These are phyloP conservation scores for Cassiopea andromeda DNA, from an alignment of 30 jellyfish, hydroid and myxozoan species.

Conservation along the genomic window DNA sequence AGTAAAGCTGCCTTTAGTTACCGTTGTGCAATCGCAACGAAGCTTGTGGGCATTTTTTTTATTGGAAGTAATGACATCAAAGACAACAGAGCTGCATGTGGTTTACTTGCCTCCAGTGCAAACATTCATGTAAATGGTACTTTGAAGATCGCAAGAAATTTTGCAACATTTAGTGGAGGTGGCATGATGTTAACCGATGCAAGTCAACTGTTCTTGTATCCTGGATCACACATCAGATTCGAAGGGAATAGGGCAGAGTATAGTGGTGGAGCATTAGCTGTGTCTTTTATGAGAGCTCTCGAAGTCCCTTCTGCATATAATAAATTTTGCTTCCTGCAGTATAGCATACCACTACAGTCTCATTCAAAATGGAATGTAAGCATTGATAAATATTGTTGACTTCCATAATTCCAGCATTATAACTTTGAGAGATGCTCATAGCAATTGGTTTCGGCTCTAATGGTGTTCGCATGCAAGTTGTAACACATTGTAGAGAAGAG, in stretches of 20 bases:
- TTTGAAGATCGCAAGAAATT: constrained; percentile 45
- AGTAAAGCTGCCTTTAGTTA: constrained; percentile 35
- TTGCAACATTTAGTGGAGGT: constrained; percentile 76
- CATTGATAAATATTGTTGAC: neutral
- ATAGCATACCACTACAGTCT: constrained; percentile 49
- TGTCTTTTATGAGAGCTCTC: constrained; percentile 70
- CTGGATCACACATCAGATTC: constrained; percentile 57
- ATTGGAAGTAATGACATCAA: constrained; percentile 42
- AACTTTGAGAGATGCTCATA: neutral
- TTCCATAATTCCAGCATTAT: neutral
- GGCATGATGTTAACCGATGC: constrained; percentile 81
- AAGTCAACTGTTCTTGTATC: constrained; percentile 64
- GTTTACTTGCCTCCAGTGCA: constrained; percentile 78
- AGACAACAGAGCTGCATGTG: constrained; percentile 56
- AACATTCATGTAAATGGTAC: constrained; percentile 52
- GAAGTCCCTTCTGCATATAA: constrained; percentile 69
- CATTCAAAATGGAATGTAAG: constrained; percentile 91
- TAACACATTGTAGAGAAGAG: too few relatives aligned
- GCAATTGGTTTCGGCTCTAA: neutral
- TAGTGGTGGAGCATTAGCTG: constrained; percentile 88
- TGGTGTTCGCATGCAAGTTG: neutral
- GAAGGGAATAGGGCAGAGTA: constrained; percentile 60
- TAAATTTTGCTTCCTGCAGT: constrained; percentile 85
- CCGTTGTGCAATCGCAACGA: constrained; percentile 69
- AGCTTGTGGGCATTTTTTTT: constrained; percentile 62